A percentile compares a stretch with the other conserved stretches of the same genome.
Conservation (phyloP, 1,140 invertebrate genomes). For the Drosophila rufa region DNA sequence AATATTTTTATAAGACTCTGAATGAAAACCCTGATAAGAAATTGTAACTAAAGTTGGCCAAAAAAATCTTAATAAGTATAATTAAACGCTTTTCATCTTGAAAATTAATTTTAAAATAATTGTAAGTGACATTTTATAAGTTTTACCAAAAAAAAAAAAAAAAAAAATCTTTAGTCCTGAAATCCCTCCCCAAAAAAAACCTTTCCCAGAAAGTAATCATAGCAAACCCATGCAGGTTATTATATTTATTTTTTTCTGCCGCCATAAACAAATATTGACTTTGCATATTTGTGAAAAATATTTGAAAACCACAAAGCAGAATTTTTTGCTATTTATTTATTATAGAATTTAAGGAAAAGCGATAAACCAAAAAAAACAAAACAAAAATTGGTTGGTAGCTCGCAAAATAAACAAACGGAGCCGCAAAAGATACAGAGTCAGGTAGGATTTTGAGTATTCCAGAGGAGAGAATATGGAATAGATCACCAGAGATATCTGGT, state of each 20-base stretch:
- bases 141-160: neutral
- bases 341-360: constrained; percentile 30
- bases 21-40: neutral
- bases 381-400: constrained; percentile 44
- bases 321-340: constrained; percentile 57
- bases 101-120: neutral
- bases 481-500: constrained; percentile 12
- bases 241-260: constrained; percentile 14
- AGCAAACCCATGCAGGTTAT: constrained; percentile 17
- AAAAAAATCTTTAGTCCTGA: neutral
- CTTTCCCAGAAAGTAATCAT: constrained; percentile 24
- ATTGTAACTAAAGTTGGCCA: neutral
- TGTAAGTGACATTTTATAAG: neutral
- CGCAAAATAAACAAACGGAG: constrained; percentile 53
- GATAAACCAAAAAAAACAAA: constrained; percentile 66
- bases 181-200: neutral
- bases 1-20: neutral
- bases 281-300: constrained; percentile 69
- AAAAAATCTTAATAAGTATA: too few species aligned
- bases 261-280: constrained; percentile 58
- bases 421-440: constrained; percentile 26
- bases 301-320: constrained; percentile 25
- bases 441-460: constrained; percentile 2
- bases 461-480: constrained; percentile 1
- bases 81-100: too few species aligned